A percentile compares a stretch with the other conserved stretches of the same genome.
phyloP scores from a whole-genome alignment of 2,888 invertebrate species.

The Coleophora deauratella region DNA sequence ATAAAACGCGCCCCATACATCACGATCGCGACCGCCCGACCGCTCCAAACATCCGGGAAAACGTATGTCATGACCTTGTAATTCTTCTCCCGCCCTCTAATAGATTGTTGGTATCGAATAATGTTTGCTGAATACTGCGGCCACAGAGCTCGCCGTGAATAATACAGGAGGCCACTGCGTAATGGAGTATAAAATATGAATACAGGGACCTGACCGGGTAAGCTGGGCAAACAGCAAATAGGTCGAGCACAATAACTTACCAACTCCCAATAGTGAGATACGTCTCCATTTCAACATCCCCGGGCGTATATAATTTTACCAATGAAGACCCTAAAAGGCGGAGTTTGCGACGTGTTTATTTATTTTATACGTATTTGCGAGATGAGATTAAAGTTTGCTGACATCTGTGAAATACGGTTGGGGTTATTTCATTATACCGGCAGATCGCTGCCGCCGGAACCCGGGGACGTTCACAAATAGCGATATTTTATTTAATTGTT shows the following conservation, averaged over 20 bases:
- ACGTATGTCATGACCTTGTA: slow-evolving; percentile 41
- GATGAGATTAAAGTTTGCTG: slow-evolving; percentile 41
- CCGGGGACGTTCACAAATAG: too few species aligned
- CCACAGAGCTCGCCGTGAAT: slow-evolving; percentile 34
- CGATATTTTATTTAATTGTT: too few species aligned
- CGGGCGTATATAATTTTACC: slow-evolving; percentile 63
- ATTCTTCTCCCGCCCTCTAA: slow-evolving; percentile 36
- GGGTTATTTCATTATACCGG: background rate
- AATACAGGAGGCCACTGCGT: slow-evolving; percentile 39
- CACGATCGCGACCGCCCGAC: slow-evolving; percentile 11
- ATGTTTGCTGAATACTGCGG: slow-evolving; percentile 30
- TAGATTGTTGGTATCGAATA: slow-evolving; percentile 43
- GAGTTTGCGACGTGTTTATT: slow-evolving; percentile 58
- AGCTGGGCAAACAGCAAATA: slow-evolving; percentile 31
- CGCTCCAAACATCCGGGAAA: slow-evolving; percentile 22
- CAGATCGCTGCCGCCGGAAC: too few species aligned
- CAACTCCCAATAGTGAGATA: slow-evolving; percentile 56
- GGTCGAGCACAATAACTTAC: slow-evolving; percentile 48
- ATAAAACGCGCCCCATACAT: slow-evolving; percentile 17
- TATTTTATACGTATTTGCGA: slow-evolving; percentile 54
- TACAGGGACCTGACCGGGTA: slow-evolving; percentile 33
- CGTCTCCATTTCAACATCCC: slow-evolving; percentile 66
- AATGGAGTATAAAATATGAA: slow-evolving; percentile 60
- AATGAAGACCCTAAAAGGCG: slow-evolving; percentile 58
- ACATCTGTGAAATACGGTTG: slow-evolving; percentile 25